Evolutionary conservation across 2,888 invertebrate genomes (phyloP).

Genomic region (Orthosia incerta): DNA sequence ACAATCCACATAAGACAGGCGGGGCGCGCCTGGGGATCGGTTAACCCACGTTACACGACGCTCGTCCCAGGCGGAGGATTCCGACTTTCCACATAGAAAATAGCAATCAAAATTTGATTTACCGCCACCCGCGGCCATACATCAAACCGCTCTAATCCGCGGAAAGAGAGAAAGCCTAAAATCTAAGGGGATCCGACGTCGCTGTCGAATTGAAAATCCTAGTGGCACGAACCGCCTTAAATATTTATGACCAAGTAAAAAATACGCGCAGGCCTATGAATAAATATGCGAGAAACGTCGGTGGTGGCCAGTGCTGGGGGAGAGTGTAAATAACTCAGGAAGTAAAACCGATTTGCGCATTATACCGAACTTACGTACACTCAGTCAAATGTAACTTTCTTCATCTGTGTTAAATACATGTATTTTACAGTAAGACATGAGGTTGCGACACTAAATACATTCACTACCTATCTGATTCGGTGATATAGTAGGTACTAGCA

Average conservation of each 20-base stretch:
- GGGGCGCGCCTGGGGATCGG: constrained; percentile 85
- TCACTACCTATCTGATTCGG: neutral
- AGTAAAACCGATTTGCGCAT: constrained; percentile 53
- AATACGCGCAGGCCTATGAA: constrained; percentile 83
- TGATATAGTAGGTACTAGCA: no score
- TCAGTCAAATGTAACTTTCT: constrained; percentile 2
- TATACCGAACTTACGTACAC: constrained; percentile 33
- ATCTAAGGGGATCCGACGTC: constrained; percentile 86
- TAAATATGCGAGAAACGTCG: constrained; percentile 77
- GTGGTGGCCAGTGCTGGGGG: constrained; percentile 43
- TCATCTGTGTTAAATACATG: neutral
- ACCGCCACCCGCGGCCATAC: constrained; percentile 90
- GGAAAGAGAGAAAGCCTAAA: constrained; percentile 86
- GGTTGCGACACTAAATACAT: neutral
- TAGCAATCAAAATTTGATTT: constrained; percentile 91
- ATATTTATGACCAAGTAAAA: constrained; percentile 88
- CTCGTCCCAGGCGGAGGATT: constrained; percentile 83
- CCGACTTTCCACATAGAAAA: constrained; percentile 90
- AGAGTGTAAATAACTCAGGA: constrained; percentile 63
- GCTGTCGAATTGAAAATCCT: constrained; percentile 89
- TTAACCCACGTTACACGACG: constrained; percentile 87
- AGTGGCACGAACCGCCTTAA: constrained; percentile 81
- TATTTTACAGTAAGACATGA: neutral
- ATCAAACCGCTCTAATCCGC: constrained; percentile 89
- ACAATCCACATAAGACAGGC: constrained; percentile 82